Base-by-base conservation (phyloP, 2,113 vertebrate species). In the Tachysurus fulvidraco region DNA sequence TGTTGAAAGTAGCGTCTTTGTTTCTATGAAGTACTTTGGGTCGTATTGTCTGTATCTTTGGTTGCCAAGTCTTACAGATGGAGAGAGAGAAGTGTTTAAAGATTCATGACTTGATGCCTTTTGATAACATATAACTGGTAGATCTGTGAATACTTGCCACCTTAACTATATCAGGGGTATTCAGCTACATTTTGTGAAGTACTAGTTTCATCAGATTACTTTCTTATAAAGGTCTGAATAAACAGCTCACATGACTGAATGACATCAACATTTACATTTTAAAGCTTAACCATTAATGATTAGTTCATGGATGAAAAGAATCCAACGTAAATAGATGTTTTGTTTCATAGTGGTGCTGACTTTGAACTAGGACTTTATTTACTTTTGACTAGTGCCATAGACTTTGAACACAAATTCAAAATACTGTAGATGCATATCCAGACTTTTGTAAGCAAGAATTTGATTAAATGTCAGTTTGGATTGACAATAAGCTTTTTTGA, bases 1-100 rank as follows among this genome's bases (percentile, higher is more conserved):
- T 86, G 77, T 57, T 46, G 54, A 76, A 89, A 90, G 92, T 92
- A 79, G 52, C 74, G n/a, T 57, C 52, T 52, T 83, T 71, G 62
- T 83, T 71, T 69, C 19, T 71, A 41, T 83, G 19, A 60, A 80
- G 28, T 60, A 59, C 36, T 60, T 81, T 8, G 78, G n/a, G 55
- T 81, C 30, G 23, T 12, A 36, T 11, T 23, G 30, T 80, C 41
- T 44, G 55, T 60, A 36, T 36, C 9, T 17, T 12, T 91, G 88
- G 92, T 92, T 69, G 83, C 59, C 50, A 77, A 23, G 46, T 82
- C 44, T 41, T 17, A 65, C 59, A 23, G 50, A 25, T 54, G 17
- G 57, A 36, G n/a, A 23, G 7, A 67, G n/a, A 10, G 19, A 13
- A 80, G 23, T 41, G 11, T 67, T 83, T 82, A 50, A 67, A 36